These are phyloP conservation scores for Psylliodes chrysocephalus DNA, from an alignment of 2,888 invertebrate species.

Conservation along the genomic window DNA sequence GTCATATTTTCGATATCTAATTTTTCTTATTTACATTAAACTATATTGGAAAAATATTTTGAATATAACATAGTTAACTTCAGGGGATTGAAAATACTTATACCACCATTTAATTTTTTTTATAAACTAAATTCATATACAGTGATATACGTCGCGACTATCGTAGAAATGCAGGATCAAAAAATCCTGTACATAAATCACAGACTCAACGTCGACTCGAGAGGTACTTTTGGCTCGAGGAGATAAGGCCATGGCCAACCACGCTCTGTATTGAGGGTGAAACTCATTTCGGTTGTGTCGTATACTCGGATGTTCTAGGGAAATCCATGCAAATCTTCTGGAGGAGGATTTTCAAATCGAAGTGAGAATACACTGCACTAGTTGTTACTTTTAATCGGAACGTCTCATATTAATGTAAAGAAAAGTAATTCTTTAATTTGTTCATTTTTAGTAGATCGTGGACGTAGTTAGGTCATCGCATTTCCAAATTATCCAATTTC, in stretches of 20 bases:
- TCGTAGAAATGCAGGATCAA: constrained; percentile 29
- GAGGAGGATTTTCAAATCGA: constrained; percentile 36
- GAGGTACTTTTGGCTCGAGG: constrained; percentile 35
- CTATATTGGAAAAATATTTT: no score
- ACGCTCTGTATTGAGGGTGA: constrained; percentile 35
- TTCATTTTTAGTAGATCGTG: no score
- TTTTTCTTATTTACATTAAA: no score
- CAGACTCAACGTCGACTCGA: constrained; percentile 36
- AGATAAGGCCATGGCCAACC: constrained; percentile 37
- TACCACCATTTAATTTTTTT: no score
- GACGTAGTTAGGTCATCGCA: no score
- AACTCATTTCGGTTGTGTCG: constrained; percentile 41
- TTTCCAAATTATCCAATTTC: no score
- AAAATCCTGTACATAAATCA: constrained; percentile 42
- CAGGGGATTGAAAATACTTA: no score
- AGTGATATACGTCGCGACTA: constrained; percentile 12
- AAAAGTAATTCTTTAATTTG: no score
- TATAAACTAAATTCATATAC: not conserved
- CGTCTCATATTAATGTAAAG: no score
- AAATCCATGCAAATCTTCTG: constrained; percentile 41
- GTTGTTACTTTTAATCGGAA: no score
- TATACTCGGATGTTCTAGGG: constrained; percentile 38
- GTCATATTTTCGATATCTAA: no score
- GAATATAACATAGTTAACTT: no score
- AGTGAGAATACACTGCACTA: constrained; percentile 28